Conservation (phyloP, 2,888 invertebrate genomes). For the Emmelina monodactyla region DNA sequence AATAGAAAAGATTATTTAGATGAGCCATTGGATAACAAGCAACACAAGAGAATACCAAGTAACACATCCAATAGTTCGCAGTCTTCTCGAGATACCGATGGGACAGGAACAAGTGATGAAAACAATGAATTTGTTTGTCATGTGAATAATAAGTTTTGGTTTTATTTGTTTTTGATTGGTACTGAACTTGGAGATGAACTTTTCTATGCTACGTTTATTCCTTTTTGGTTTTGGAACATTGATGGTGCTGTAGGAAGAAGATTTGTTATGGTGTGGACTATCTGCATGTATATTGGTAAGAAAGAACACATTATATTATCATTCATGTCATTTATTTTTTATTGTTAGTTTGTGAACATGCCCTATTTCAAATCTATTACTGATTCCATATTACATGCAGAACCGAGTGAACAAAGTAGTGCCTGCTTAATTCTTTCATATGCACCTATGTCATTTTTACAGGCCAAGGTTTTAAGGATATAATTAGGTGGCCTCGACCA, state of each 20-base stretch:
- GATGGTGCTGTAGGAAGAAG: conserved; percentile 86
- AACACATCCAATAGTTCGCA: conserved; percentile 46
- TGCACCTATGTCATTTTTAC: conserved; percentile 12
- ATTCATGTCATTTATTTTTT: too few relatives aligned
- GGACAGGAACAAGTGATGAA: conserved; percentile 34
- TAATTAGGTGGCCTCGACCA: conserved; percentile 87
- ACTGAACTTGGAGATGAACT: conserved; percentile 90
- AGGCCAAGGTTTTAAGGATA: conserved; percentile 90
- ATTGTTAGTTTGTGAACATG: too few relatives aligned
- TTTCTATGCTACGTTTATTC: conserved; percentile 91
- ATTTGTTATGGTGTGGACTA: conserved; percentile 82
- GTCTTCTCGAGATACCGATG: conserved; percentile 45
- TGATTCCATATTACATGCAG: too few relatives aligned
- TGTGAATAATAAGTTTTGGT: conserved; percentile 80
- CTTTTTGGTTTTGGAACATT: conserved; percentile 95
- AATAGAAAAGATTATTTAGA: conserved; percentile 27
- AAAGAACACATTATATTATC: too few relatives aligned
- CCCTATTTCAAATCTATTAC: too few relatives aligned
- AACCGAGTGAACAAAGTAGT: too few relatives aligned
- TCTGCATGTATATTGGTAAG: conserved; percentile 84
- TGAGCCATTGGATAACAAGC: conserved; percentile 32
- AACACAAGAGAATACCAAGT: conserved; percentile 44
- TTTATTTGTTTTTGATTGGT: conserved; percentile 84
- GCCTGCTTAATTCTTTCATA: too few relatives aligned
- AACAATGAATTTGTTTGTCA: conserved; percentile 50